phyloP scores from a whole-genome alignment of 2,888 invertebrate species.

The Alcis repandata region DNA sequence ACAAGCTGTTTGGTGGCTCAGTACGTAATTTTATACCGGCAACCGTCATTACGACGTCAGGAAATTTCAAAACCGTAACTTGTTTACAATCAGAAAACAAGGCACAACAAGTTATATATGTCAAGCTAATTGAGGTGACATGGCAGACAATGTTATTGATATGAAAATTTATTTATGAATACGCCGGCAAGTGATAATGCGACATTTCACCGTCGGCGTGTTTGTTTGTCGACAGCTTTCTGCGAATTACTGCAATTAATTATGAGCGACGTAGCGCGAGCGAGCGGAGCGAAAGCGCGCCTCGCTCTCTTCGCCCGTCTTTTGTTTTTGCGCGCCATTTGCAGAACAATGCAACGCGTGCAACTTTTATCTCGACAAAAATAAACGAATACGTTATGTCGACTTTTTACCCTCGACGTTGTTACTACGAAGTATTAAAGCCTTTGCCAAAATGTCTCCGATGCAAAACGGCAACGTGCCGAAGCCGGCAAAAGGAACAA shows the following conservation, averaged over 20 bases:
- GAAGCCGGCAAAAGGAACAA: slow-evolving; percentile 48
- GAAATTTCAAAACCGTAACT: slow-evolving; percentile 33
- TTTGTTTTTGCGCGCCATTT: slow-evolving; percentile 80
- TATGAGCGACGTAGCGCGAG: slow-evolving; percentile 67
- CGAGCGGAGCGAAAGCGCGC: slow-evolving; percentile 54
- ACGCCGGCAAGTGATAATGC: slow-evolving; percentile 74
- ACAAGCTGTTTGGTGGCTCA: slow-evolving; percentile 7
- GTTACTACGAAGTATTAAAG: slow-evolving; percentile 50
- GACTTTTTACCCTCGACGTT: slow-evolving; percentile 62
- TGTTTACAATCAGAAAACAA: slow-evolving; percentile 36
- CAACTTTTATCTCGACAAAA: slow-evolving; percentile 75
- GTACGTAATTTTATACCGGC: slow-evolving; percentile 16
- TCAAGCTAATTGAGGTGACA: slow-evolving; percentile 52
- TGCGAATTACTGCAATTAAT: slow-evolving; percentile 82
- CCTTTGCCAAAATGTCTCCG: slow-evolving; percentile 58
- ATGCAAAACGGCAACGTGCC: slow-evolving; percentile 56
- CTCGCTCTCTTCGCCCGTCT: slow-evolving; percentile 47
- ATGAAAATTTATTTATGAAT: slow-evolving; percentile 73
- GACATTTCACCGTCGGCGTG: slow-evolving; percentile 67
- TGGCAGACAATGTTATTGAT: slow-evolving; percentile 62
- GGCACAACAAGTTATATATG: slow-evolving; percentile 28
- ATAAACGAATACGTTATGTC: slow-evolving; percentile 67
- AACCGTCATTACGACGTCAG: slow-evolving; percentile 29
- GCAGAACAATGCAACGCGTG: slow-evolving; percentile 78
- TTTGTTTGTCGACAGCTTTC: slow-evolving; percentile 76